phyloP scores from a whole-genome alignment of 2,113 vertebrate species.

The Phycodurus eques region DNA sequence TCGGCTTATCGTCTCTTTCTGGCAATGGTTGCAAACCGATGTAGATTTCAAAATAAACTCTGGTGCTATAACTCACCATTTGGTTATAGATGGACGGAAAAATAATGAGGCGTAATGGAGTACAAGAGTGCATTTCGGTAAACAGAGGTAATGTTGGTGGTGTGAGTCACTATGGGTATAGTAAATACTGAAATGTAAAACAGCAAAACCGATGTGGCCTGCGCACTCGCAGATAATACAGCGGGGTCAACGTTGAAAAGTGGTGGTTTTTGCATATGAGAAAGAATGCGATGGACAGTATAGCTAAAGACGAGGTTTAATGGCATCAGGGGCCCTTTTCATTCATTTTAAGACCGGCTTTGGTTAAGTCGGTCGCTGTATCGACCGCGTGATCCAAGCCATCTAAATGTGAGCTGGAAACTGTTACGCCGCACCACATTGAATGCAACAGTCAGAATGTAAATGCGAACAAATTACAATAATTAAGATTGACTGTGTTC shows the following conservation, averaged over 20 bases:
- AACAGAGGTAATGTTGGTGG: constrained; percentile 69
- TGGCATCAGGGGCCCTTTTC: constrained; percentile 39
- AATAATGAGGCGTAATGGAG: constrained; percentile 39
- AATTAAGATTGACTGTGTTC: not conserved
- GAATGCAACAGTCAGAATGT: not conserved
- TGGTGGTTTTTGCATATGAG: constrained; percentile 31
- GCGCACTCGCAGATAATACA: constrained; percentile 17
- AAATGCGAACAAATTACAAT: not conserved
- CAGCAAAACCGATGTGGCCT: constrained; percentile 29
- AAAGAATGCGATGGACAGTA: constrained; percentile 56
- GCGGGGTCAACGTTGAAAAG: constrained; percentile 29
- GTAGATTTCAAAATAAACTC: constrained; percentile 20
- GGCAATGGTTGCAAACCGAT: constrained; percentile 25
- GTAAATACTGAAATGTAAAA: constrained; percentile 52
- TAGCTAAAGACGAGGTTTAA: constrained; percentile 57
- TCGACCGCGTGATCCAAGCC: not conserved
- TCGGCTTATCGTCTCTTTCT: constrained; percentile 55
- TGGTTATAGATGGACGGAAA: constrained; percentile 59
- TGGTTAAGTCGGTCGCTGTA: constrained; percentile 66
- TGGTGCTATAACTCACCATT: constrained; percentile 20
- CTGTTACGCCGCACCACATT: not conserved
- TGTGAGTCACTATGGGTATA: constrained; percentile 27
- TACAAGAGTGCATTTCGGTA: constrained; percentile 56
- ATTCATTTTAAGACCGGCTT: constrained; percentile 61
- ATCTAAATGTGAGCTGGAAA: not conserved